These are phyloP conservation scores for Lithodes maja DNA, from an alignment of 2,888 invertebrate genomes.

Conservation along the genomic window DNA sequence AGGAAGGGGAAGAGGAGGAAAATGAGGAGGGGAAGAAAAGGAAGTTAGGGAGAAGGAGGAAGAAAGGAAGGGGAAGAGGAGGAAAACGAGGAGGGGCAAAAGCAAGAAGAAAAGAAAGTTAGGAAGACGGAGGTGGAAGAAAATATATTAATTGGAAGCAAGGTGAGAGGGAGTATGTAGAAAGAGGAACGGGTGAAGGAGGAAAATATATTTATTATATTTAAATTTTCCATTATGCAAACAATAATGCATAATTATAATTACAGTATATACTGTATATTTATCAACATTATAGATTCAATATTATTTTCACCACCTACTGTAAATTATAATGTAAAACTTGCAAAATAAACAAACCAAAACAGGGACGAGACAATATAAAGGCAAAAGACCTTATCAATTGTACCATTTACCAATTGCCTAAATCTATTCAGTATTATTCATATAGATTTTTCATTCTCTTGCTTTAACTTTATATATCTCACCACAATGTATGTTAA, in stretches of 20 bases:
- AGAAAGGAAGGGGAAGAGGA: not conserved
- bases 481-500: no score
- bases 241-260: no score
- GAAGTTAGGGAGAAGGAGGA: no score
- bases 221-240: not conserved
- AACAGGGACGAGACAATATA: no score
- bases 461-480: no score
- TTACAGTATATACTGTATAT: no score
- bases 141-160: not conserved
- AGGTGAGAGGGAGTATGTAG: not conserved
- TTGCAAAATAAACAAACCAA: no score
- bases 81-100: not conserved
- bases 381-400: no score
- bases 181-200: not conserved
- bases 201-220: not conserved
- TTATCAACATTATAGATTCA: not conserved
- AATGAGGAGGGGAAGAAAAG: not conserved
- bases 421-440: no score
- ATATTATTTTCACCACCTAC: not conserved
- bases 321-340: no score
- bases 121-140: not conserved
- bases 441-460: no score
- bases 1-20: not conserved
- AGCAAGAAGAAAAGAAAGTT: not conserved
- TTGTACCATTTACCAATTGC: no score